Evolutionary conservation across 2,797 vertebrate species (phyloP), one percentile per base, ranked within the genome.

Genomic region (Lagodon rhomboides): DNA sequence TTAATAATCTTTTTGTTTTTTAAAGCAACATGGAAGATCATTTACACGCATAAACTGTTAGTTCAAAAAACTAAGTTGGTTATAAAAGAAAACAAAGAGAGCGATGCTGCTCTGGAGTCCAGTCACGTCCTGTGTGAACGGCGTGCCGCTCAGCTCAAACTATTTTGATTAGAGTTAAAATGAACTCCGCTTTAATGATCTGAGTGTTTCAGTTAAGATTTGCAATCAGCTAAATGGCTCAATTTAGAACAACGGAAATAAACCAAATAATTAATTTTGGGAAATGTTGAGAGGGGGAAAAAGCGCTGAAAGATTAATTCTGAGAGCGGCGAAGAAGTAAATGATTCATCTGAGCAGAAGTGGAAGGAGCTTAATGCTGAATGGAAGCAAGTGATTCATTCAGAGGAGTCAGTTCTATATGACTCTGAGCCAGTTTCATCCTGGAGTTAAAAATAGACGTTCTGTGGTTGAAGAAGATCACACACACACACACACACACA

Each of bases 311-410:
- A 88, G 80, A 90, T 85, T 68, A 59, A 87, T 77, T 84, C 22
- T 60, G 62, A 75, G 63, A 79, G 77, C 25, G 53, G 54, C 15
- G n/a, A 56, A 82, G 84, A 68, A 83, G 81, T 83, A 77, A 92
- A 91, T 87, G 86, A 92, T 90, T 88, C 64, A 89, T 88, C 64
- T 69, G 75, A 84, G 87, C 68, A 70, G 84, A 87, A 85, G 87
- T 84, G 85, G 71, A 88, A 80, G 79, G 50, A 77, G 77, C 64
- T 83, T 85, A 75, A 83, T 79, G 85, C 77, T 91, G 90, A 91
- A 91, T 91, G 90, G 82, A 87, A 86, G 84, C 78, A 77, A 92
- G 82, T 68, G 87, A 89, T 89, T 92, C 87, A 91, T 91, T 92
- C 91, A 90, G 68, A 84, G 77, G 84, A 90, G 81, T 86, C 71